Conservation (phyloP, 1,140 invertebrate species). For the Calosoma granatense region DNA sequence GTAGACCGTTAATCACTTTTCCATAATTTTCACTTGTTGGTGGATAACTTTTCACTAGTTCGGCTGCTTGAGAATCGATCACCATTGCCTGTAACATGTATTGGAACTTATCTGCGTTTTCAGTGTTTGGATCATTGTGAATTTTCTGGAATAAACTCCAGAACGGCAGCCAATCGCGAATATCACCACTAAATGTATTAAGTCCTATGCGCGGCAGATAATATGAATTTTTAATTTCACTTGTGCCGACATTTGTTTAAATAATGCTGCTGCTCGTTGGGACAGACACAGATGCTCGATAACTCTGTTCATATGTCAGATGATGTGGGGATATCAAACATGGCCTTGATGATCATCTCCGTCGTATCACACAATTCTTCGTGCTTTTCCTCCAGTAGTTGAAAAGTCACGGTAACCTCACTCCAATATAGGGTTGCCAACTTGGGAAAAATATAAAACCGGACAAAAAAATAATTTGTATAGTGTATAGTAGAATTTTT, state of each 20-base stretch:
- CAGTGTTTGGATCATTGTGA: conserved; percentile 17
- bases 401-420: too few relatives aligned
- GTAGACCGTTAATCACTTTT: too few relatives aligned
- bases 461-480: too few relatives aligned
- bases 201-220: conserved; percentile 18
- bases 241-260: not conserved
- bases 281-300: not conserved
- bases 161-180: conserved; percentile 23
- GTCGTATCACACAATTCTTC: too few relatives aligned
- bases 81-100: conserved; percentile 19
- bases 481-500: too few relatives aligned
- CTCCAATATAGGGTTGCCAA: too few relatives aligned
- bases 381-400: too few relatives aligned
- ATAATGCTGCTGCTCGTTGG: not conserved
- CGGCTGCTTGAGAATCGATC: conserved; percentile 15
- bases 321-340: not conserved
- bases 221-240: not conserved
- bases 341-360: too few relatives aligned
- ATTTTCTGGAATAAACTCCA: conserved; percentile 24
- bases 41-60: conserved; percentile 19
- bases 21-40: conserved; percentile 12
- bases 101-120: conserved; percentile 19
- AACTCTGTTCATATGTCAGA: not conserved
- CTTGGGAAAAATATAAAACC: too few relatives aligned
- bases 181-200: conserved; percentile 19